Conservation (phyloP, 2,113 vertebrate species). For the Eudyptes chrysolophus region DNA sequence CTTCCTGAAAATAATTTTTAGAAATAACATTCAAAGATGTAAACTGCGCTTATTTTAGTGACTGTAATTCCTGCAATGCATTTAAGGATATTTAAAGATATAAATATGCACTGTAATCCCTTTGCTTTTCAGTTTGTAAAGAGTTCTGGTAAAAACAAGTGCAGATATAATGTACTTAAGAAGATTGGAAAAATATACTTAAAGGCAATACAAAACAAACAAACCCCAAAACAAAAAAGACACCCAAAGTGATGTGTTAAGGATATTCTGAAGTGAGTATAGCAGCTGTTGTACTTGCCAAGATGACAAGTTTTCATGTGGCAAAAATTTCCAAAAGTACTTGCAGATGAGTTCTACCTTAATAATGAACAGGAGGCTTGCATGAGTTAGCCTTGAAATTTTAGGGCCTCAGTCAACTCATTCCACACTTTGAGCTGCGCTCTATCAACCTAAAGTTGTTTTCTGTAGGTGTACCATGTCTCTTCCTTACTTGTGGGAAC, state of each 20-base stretch:
- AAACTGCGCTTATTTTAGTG: not conserved
- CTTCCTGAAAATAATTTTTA: not conserved
- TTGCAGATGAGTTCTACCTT: not conserved
- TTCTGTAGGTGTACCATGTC: not conserved
- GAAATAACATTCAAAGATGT: not conserved
- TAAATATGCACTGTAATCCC: not conserved
- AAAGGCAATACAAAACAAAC: not conserved
- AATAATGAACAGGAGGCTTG: not conserved
- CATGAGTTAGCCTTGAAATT: not conserved
- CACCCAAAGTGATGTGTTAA: not conserved
- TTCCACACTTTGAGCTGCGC: not conserved
- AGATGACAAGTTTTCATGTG: not conserved
- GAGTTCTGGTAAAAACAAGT: conserved; percentile 34
- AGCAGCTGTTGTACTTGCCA: not conserved
- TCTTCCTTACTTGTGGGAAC: not conserved
- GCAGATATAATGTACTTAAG: not conserved
- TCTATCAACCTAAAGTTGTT: not conserved
- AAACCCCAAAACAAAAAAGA: not conserved
- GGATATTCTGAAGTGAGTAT: not conserved
- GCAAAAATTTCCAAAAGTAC: not conserved
- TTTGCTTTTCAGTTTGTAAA: not conserved
- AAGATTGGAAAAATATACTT: not conserved
- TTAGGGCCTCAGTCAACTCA: not conserved
- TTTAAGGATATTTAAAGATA: not conserved
- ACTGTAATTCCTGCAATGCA: not conserved